Percentiles rank a stretch among this genome's conserved stretches.
phyloP scores from a whole-genome alignment of 2,113 vertebrate genomes.

The Oryzias woworae region DNA sequence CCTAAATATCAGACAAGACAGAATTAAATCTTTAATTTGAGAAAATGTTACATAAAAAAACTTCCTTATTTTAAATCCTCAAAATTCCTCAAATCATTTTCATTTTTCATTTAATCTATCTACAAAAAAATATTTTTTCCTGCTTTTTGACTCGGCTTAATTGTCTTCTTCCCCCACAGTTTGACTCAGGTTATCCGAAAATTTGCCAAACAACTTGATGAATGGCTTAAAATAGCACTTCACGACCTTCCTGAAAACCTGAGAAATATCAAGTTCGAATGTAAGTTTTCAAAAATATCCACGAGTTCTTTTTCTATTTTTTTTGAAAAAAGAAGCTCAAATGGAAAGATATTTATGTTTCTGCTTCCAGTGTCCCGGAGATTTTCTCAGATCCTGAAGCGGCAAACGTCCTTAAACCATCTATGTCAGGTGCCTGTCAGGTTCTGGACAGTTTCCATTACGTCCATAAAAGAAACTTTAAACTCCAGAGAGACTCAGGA shows the following conservation, averaged over 20 bases:
- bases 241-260: constrained; percentile 97
- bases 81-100: no score
- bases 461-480: constrained; percentile 45
- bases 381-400: constrained; percentile 97
- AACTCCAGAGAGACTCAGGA: constrained; percentile 41
- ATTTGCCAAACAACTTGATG: constrained; percentile 98
- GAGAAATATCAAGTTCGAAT: constrained; percentile 97
- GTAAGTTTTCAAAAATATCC: constrained; percentile 70
- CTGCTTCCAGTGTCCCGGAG: constrained; percentile 90
- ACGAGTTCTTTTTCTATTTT: not conserved
- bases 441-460: constrained; percentile 49
- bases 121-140: not conserved
- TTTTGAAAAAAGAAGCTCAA: not conserved
- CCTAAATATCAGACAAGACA: no score
- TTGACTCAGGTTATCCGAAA: constrained; percentile 98
- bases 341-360: constrained; percentile 26
- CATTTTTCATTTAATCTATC: no score
- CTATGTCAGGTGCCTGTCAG: constrained; percentile 89
- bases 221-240: constrained; percentile 97
- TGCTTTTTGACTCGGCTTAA: not conserved
- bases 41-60: no score
- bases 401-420: constrained; percentile 97
- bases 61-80: no score
- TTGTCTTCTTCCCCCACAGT: constrained; percentile 70
- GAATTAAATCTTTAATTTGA: no score